Percentiles rank a stretch among this genome's conserved stretches.
Evolutionary conservation across 2,888 invertebrate genomes (phyloP).

Genomic region (Oligia fasciuncula): DNA sequence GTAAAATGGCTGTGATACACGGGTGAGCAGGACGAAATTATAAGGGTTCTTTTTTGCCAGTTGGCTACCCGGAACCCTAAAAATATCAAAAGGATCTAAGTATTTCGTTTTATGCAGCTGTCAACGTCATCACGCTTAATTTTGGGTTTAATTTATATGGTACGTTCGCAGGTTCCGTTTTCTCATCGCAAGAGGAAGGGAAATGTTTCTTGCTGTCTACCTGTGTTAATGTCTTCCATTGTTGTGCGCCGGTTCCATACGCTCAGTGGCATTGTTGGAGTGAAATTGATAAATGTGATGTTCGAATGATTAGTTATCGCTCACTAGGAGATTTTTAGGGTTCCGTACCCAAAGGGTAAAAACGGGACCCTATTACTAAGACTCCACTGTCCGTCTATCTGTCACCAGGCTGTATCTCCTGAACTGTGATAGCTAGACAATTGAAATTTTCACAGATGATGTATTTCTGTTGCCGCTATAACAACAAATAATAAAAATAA

Average conservation of each 20-base stretch:
- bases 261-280: neutral
- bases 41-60: neutral
- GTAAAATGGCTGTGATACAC: neutral
- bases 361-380: too few species aligned
- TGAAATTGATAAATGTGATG: slow-evolving; percentile 14
- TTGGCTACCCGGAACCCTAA: neutral
- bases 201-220: slow-evolving; percentile 25
- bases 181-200: neutral
- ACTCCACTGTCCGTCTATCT: too few species aligned
- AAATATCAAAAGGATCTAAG: neutral
- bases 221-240: slow-evolving; percentile 14
- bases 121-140: slow-evolving; percentile 3
- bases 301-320: neutral
- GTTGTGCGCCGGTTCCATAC: neutral
- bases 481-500: too few species aligned
- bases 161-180: neutral
- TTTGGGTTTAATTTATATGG: slow-evolving; percentile 12
- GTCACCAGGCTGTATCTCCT: too few species aligned
- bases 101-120: neutral
- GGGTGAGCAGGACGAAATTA: neutral
- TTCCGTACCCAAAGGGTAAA: too few species aligned
- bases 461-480: too few species aligned
- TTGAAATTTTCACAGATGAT: too few species aligned
- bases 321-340: neutral
- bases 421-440: too few species aligned